Evolutionary conservation across 2,113 vertebrate species (phyloP).

Genomic region (Microcebus tavaratra): DNA sequence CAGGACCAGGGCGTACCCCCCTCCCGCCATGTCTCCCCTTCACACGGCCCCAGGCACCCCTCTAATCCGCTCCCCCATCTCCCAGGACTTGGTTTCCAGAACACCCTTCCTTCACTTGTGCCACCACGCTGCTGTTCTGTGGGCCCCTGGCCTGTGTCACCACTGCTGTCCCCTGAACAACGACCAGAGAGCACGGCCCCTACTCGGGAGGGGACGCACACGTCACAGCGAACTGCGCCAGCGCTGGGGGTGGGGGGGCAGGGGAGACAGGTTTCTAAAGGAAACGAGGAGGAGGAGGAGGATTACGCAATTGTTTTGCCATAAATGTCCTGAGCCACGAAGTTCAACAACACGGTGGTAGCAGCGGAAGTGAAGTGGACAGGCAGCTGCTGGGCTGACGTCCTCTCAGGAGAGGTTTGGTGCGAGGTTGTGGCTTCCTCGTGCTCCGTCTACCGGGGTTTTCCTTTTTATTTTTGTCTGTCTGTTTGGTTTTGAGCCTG

Average conservation of each 20-base stretch:
- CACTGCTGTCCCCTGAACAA: not conserved
- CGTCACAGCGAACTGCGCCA: not conserved
- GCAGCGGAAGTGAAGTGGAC: not conserved
- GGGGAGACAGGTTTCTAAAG: not conserved
- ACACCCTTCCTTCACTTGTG: not conserved
- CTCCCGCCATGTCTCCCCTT: rapidly evolving
- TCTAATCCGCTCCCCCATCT: rapidly evolving
- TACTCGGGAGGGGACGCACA: not conserved
- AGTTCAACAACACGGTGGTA: rapidly evolving
- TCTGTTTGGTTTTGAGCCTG: no score
- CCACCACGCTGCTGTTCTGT: not conserved
- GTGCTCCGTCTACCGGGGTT: not conserved
- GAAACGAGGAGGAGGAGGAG: not conserved
- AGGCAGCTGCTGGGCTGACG: not conserved
- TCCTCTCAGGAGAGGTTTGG: not conserved
- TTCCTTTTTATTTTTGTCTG: no score
- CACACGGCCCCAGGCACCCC: rapidly evolving
- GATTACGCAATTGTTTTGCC: not conserved
- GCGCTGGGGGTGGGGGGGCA: not conserved
- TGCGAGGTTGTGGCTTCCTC: not conserved
- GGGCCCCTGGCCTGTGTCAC: not conserved
- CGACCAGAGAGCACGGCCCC: not conserved
- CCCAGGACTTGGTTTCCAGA: not conserved
- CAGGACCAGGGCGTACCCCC: no score
- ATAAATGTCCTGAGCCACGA: no score